Evolutionary conservation across 2,113 vertebrate species (phyloP).

Genomic region (Cacatua alba): DNA sequence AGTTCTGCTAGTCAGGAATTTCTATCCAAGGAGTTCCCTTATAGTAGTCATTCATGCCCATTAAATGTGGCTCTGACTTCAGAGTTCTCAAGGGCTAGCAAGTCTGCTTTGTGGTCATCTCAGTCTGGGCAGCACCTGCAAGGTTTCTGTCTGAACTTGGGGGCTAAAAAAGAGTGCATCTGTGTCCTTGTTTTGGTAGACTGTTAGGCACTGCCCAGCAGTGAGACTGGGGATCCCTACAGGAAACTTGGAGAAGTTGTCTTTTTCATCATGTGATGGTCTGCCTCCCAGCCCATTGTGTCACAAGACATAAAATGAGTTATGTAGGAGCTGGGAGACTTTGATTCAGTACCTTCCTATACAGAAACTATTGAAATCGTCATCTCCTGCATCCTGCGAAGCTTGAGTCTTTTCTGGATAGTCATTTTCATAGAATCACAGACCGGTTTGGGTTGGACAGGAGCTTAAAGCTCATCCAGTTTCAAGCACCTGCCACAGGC

Average conservation of each 20-base stretch:
- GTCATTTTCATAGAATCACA: background rate
- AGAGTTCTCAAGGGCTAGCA: background rate
- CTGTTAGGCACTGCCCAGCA: background rate
- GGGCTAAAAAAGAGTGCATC: background rate
- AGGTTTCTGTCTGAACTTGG: background rate
- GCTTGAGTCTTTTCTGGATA: background rate
- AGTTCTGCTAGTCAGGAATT: background rate
- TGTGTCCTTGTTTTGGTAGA: background rate
- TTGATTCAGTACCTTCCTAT: background rate
- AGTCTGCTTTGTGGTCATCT: background rate
- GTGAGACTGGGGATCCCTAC: background rate
- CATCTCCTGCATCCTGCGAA: background rate
- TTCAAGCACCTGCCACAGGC: background rate
- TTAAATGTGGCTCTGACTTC: background rate
- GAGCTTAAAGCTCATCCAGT: background rate
- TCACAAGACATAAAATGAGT: background rate
- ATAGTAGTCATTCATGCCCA: rapidly evolving
- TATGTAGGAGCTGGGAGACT: background rate
- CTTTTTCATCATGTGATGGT: background rate
- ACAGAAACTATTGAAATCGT: background rate
- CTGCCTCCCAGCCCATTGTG: background rate
- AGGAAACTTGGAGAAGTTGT: background rate
- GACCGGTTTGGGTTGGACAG: background rate
- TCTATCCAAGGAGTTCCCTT: rapidly evolving
- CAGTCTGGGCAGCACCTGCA: background rate